phyloP scores from a whole-genome alignment of 2,113 vertebrate genomes.

The Nicator chloris region DNA sequence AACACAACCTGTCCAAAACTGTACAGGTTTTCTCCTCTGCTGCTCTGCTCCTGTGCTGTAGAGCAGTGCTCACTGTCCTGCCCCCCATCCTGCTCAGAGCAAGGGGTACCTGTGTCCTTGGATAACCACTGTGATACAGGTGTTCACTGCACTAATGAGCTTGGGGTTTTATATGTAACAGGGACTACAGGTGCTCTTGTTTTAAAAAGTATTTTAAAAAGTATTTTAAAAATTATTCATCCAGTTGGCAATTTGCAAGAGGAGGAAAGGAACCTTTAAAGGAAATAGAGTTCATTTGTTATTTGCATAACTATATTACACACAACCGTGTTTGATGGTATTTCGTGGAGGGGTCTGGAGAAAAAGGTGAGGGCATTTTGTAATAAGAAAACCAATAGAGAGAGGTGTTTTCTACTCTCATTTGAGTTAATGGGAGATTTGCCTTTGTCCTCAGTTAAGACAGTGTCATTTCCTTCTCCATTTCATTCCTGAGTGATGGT shows the following conservation, averaged over 20 bases:
- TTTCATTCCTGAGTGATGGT: conserved; percentile 49
- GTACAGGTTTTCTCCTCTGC: not conserved
- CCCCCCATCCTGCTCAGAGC: not conserved
- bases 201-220: not conserved
- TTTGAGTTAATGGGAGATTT: conserved; percentile 35
- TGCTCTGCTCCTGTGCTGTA: not conserved
- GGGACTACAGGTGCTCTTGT: not conserved
- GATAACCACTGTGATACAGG: not conserved
- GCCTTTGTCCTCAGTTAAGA: conserved; percentile 14
- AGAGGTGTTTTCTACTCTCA: not conserved
- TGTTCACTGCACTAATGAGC: not conserved
- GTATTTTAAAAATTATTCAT: not conserved
- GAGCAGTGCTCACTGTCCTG: not conserved
- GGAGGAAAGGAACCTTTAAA: not conserved
- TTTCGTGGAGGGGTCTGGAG: not conserved
- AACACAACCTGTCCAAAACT: not conserved
- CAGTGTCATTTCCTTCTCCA: conserved; percentile 3
- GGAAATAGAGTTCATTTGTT: not conserved
- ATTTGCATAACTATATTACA: conserved; percentile 9
- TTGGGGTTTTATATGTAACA: not conserved
- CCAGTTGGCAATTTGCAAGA: not conserved
- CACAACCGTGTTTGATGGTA: not conserved
- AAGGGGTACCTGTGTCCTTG: not conserved
- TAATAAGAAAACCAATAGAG: not conserved
- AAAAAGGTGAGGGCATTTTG: not conserved